Base-by-base conservation (phyloP, 2,888 invertebrate species). In the Brassicogethes aeneus region DNA sequence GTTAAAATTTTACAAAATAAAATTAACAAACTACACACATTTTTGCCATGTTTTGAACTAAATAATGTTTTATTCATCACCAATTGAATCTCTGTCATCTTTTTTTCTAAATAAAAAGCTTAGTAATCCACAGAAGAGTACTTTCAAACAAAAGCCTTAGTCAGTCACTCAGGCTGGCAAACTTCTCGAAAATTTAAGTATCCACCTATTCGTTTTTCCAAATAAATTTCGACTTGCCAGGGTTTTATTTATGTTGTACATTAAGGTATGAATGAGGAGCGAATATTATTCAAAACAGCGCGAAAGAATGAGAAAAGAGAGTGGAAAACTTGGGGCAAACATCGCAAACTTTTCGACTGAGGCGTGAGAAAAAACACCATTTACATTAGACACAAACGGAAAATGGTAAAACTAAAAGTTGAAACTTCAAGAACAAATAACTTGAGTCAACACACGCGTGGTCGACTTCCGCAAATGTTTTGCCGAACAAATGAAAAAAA, bases 231-330 rank as follows among this genome's bases (percentile, higher is more conserved):
- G 23, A 10, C 10, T 7, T 7, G 23, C 10, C 23, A 23, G n/a
- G n/a, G 10, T 23, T 23, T 23, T 23, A 23, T 10, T 23, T 23
- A 23, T 23, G 23, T 23, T 10, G 23, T 23, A 23, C 23, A 23
- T 23, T 23, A 23, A 10, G 5, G 23, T 23, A 23, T 23, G 23
- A 23, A 23, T 7, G 23, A 10, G 17, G 23, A 16, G 37, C 34
- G 41, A 35, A 40, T 41, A 43, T 45, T 45, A 45, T 45, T 45
- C 45, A 45, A 43, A 45, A 45, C 45, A 43, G 40, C 37, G 31
- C 33, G 16, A 34, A 37, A 36, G 23, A 23, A 5, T 10, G 23
- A 5, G 23, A 23, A 23, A 23, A 23, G 23, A 10, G 23, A 10
- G 23, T 10, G 5, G 23, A 10, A 23, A 23, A 23, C 5, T 23